A percentile compares a stretch with the other conserved stretches of the same genome.
Conservation (phyloP, 2,113 vertebrate genomes). For the Lepus europaeus region DNA sequence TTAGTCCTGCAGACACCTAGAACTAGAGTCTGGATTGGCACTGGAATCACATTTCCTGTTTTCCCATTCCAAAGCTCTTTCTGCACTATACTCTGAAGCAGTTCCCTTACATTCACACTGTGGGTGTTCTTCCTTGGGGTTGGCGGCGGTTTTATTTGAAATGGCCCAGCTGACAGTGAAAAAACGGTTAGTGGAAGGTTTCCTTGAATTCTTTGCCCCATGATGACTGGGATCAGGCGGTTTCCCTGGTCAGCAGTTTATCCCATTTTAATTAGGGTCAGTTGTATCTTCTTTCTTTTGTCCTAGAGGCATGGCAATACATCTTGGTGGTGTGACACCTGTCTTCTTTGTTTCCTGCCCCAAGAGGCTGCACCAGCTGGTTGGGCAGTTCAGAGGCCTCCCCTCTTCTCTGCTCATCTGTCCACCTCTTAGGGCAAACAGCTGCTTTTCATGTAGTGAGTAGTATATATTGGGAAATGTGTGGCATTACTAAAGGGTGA, state of each 20-base stretch:
- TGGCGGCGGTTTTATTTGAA: conserved; percentile 49
- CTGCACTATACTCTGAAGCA: not conserved
- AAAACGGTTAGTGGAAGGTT: not conserved
- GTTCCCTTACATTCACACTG: not conserved
- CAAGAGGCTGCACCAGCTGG: conserved; percentile 28
- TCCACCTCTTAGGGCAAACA: conserved; percentile 49
- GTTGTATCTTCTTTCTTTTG: conserved; percentile 58
- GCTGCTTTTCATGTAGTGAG: conserved; percentile 45
- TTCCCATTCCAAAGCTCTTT: conserved; percentile 8
- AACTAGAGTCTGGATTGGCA: not conserved
- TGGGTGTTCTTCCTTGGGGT: conserved; percentile 7
- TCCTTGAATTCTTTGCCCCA: not conserved
- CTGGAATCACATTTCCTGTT: conserved; percentile 5
- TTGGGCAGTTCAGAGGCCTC: conserved; percentile 13
- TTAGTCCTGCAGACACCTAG: not conserved
- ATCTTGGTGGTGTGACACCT: conserved; percentile 27
- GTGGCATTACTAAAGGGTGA: conserved; percentile 66
- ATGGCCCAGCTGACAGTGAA: conserved; percentile 44
- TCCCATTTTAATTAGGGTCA: conserved; percentile 38
- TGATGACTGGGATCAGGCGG: conserved; percentile 39
- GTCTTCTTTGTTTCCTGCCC: conserved; percentile 37
- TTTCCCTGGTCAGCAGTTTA: conserved; percentile 16
- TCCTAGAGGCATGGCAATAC: conserved; percentile 17
- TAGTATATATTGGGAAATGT: conserved; percentile 58
- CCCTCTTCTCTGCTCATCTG: conserved; percentile 36